Evolutionary conservation across 37 sponge, comb jelly and placozoan genomes (phyloP), one percentile per base, ranked within the genome.

Genomic region (Agelas oroides): DNA sequence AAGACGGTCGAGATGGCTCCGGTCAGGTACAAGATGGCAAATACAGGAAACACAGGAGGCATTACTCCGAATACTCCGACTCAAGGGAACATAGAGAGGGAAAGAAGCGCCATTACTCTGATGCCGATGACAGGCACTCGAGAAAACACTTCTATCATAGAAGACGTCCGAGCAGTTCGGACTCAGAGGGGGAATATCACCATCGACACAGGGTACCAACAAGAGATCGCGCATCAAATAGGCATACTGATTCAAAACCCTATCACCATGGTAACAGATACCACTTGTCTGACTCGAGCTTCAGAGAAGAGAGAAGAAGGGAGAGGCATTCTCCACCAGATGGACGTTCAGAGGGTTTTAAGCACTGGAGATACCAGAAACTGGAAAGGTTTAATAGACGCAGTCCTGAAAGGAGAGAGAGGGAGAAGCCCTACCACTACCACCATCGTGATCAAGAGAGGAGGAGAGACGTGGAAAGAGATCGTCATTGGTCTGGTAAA

Each of bases 361-460:
- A 46, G 8, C 46, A 8, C 46, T 46, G 6, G 46, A 8, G 46
- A 12, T 8, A 46, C 46, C 46, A 8, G 46, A 46, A 6, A 2
- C 2, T 18, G 25, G 19, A 40, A 46, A 73, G 24, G 23, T 1
- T 19, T 40, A 25, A 71, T 5, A 36, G 52, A 19, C n/a, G 5
- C 39, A 54, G 30, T 12, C 33, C 28, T 23, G 58, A 75, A 32
- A 58, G 16, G 2, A 8, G 28, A 52, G 40, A 3, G 66, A 76
- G 61, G 46, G 53, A 62, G 77, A 39, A 75, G 30, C 75, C 18
- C 24, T 59, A 73, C 28, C 77, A 39, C 63, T 2, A 54, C 33
- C n/a, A 40, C 20, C 5, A 34, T 2, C 63, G 57, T 37, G 71
- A 64, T 6, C 70, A 76, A n/a, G 79, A 41, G 0, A 40, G 57